These are phyloP conservation scores for Rhabdornis inornatus DNA, from an alignment of 2,113 vertebrate species.

Conservation along the genomic window DNA sequence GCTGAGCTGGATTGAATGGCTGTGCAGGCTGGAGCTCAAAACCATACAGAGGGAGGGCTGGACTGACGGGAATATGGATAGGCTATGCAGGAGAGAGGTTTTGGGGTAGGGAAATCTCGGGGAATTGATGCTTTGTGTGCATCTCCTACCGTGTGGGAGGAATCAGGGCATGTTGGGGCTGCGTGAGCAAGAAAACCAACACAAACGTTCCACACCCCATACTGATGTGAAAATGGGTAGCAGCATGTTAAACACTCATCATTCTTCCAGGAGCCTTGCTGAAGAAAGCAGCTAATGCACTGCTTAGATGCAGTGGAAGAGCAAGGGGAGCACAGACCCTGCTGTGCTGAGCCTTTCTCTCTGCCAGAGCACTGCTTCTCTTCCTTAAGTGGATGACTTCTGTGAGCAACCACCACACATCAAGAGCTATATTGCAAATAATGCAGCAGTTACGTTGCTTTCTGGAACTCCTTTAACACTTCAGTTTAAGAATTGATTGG, in stretches of 20 bases:
- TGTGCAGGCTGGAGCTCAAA: background rate
- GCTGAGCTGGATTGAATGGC: background rate
- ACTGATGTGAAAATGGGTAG: background rate
- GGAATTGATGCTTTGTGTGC: background rate
- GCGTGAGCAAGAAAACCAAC: background rate
- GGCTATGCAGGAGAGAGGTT: background rate
- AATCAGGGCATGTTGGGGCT: background rate
- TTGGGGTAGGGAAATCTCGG: fast-evolving
- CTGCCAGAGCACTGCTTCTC: background rate
- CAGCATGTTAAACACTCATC: background rate
- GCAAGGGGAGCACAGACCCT: background rate
- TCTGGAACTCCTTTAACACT: background rate
- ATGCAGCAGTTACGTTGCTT: background rate
- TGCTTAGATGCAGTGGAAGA: background rate
- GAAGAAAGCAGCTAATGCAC: background rate
- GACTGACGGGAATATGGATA: too few relatives aligned
- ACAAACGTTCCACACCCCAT: fast-evolving
- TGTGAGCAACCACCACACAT: background rate
- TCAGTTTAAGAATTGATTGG: background rate
- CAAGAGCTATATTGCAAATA: background rate
- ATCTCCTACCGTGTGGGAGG: fast-evolving
- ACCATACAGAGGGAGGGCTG: background rate
- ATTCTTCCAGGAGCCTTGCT: background rate
- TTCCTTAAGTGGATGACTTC: background rate
- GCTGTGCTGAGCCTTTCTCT: background rate